Base-by-base conservation (phyloP, 1,140 invertebrate species). In the Anastrepha ludens region DNA sequence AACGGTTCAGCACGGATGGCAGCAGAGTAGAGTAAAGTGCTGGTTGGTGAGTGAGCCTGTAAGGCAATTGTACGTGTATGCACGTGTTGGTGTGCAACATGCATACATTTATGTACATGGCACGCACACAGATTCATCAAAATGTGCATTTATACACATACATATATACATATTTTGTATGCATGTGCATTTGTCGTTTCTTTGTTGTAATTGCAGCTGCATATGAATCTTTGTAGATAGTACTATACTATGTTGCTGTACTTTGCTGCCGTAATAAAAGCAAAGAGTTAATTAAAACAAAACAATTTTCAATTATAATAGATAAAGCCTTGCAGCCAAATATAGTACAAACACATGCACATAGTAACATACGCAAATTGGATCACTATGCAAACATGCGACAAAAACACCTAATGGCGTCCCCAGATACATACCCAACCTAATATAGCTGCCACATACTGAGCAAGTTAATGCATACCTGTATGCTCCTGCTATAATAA, bases 271-370 rank as follows among this genome's bases (percentile, higher is more conserved):
- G 74, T 17, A 55, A 81, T 81, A 55, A 81, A 81, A 81, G 44
- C 74, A 81, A 55, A 58, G 74, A 81, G 74, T 81, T 81, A 81
- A 81, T 81, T 81, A 81, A 81, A 81, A n/a, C 74, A 81, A 81
- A 81, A 81, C 74, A 81, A 81, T 58, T 81, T 81, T 81, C 74
- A 81, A 81, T 81, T 81, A 81, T 81, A 55, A 55, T 29, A 81
- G 44, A 13, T 55, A 81, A 81, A 81, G n/a, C 74, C 74, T 55
- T 81, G n/a, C 47, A 81, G 74, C 74, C 9, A 58, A 11, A 29
- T 81, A 20, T 55, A 58, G 41, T 41, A 74, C 41, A 74, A 7
- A 74, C 3, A 47, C 41, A 5, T 11, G 39, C 4, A 74, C 11
- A 44, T 15, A n/a, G 70, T 6, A 7, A 41, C 70, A 50, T 74